A percentile compares a stretch with the other conserved stretches of the same genome.
Evolutionary conservation across 2,888 invertebrate genomes (phyloP).

Genomic region (Dryococelus australis): DNA sequence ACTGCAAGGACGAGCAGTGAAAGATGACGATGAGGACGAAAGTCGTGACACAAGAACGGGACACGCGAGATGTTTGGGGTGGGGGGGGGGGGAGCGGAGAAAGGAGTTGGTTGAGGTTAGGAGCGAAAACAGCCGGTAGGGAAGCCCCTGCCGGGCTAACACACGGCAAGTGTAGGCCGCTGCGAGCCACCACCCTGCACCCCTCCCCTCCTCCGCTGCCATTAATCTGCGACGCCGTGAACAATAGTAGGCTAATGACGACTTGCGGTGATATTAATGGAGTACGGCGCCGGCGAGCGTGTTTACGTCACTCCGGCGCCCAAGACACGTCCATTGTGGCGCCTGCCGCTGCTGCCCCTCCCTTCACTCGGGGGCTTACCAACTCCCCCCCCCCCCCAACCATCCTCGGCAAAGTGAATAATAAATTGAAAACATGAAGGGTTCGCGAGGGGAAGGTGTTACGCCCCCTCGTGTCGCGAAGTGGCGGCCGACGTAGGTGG

Average conservation of each 20-base stretch:
- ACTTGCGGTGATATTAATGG: not conserved
- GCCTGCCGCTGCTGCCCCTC: not conserved
- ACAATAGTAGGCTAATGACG: not conserved
- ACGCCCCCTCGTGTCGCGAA: not conserved
- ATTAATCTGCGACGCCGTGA: constrained; percentile 5
- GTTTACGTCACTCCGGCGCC: not conserved
- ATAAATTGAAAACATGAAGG: constrained; percentile 16
- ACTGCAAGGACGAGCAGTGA: too few species aligned
- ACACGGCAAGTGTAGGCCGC: too few species aligned
- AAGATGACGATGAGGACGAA: too few species aligned
- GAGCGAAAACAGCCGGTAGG: too few species aligned
- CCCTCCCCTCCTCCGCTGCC: not conserved
- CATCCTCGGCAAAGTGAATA: not conserved
- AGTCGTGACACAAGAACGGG: too few species aligned
- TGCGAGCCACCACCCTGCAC: too few species aligned
- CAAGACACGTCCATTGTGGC: not conserved
- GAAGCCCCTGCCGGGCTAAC: too few species aligned
- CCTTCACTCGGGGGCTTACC: not conserved
- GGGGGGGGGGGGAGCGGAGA: too few species aligned
- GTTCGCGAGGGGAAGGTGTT: not conserved
- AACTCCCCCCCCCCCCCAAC: not conserved
- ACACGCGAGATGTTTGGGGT: too few species aligned
- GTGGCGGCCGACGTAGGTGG: not conserved
- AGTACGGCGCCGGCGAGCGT: not conserved
- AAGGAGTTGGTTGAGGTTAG: too few species aligned